Base-by-base conservation (phyloP, 2,888 invertebrate species). In the Hartigia nigra region DNA sequence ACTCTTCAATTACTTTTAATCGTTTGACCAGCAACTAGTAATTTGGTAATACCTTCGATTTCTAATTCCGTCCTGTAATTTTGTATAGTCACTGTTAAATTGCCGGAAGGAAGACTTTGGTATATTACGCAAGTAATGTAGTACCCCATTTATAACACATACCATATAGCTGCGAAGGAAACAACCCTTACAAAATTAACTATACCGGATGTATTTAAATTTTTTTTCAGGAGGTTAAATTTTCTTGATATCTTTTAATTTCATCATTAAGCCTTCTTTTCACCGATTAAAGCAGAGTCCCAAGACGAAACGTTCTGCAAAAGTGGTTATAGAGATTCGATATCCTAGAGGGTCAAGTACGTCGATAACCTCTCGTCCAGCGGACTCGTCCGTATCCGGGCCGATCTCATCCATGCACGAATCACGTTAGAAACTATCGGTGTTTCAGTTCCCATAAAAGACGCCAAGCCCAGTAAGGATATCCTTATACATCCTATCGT, bases 371-470 rank as follows among this genome's bases (percentile, higher is more conserved):
- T 55, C 23, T 23, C 23, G 55, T 55, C 23, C 55, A 55, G 55
- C 55, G 55, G 23, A 55, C 55, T 55, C 55, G 55, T 55, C 55
- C 23, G 55, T 55, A 55, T 72, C 72, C 72, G 31, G 32, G 31
- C 23, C 72, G 31, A 32, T 34, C 72, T 72, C 72, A 72, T 72
- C 72, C 72, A 34, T 31, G 72, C 72, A 72, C 72, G 72, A 34
- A 72, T 72, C 72, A 34, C 72, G 72, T 31, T 32, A 34, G 72
- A 72, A 72, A 72, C 72, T 72, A 76, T 70, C 82, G 84, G 85
- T 85, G 85, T 86, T 87, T 85, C 82, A 82, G 84, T 79, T 82
- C 82, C 87, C 84, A 87, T 90, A 90, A 89, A 88, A 82, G 88
- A 87, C 85, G 84, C 85, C 82, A 81, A 81, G 82, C 82, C 84